These are phyloP conservation scores for Andrena minutula DNA, from an alignment of 2,888 invertebrate species.

Conservation along the genomic window DNA sequence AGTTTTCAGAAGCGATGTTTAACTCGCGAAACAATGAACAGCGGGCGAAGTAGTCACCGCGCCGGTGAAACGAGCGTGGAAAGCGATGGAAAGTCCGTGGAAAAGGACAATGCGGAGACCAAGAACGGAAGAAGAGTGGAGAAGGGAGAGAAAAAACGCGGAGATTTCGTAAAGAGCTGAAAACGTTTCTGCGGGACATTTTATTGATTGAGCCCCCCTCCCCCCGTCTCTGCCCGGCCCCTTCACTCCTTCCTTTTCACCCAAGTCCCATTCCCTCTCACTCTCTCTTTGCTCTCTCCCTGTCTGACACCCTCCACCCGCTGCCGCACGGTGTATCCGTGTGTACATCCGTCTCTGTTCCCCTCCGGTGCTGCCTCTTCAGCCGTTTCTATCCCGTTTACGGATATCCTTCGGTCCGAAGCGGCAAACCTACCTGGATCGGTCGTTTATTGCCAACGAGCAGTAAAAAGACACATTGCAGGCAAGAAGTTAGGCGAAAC, in stretches of 20 bases:
- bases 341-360: constrained; percentile 32
- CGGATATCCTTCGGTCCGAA: constrained; percentile 39
- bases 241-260: constrained; percentile 66
- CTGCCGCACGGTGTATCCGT: constrained; percentile 49
- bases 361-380: constrained; percentile 33
- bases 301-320: constrained; percentile 46
- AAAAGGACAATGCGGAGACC: constrained; percentile 11
- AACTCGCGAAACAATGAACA: constrained; percentile 45
- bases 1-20: constrained; percentile 46
- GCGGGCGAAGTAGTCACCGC: constrained; percentile 8
- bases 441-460: constrained; percentile 51
- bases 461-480: constrained; percentile 29
- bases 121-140: constrained; percentile 12
- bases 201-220: constrained; percentile 81
- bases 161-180: constrained; percentile 75
- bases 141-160: constrained; percentile 56
- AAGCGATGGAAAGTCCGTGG: constrained; percentile 7
- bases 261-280: constrained; percentile 67
- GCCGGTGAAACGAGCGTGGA: constrained; percentile 24
- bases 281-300: constrained; percentile 51
- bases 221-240: constrained; percentile 69
- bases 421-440: constrained; percentile 59
- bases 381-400: constrained; percentile 60
- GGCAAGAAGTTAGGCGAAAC: constrained; percentile 3
- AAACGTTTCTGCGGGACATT: constrained; percentile 81